Evolutionary conservation across 2,888 invertebrate species (phyloP).

Genomic region (Amiota mariae): DNA sequence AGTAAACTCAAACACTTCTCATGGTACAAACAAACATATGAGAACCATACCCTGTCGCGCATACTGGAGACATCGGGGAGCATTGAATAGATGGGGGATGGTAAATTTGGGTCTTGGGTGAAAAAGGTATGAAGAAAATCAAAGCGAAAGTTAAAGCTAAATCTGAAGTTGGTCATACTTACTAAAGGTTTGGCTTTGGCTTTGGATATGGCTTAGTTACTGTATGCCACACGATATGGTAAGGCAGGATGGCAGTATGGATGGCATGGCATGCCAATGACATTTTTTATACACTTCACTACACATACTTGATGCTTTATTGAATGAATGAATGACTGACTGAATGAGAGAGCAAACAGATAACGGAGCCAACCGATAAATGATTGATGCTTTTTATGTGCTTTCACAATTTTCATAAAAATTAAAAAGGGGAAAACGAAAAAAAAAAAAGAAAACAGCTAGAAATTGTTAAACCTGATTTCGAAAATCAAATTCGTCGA

Average conservation of each 20-base stretch:
- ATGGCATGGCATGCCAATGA: conserved; percentile 46
- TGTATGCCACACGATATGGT: too few relatives aligned
- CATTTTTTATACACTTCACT: conserved; percentile 65
- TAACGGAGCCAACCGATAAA: conserved; percentile 48
- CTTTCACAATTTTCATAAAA: conserved; percentile 46
- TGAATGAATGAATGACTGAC: conserved; percentile 18
- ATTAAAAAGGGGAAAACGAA: neutral
- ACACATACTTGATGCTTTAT: conserved; percentile 55
- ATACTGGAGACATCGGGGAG: neutral
- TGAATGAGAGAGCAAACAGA: conserved; percentile 40
- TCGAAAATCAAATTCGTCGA: conserved; percentile 62
- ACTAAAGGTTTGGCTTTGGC: too few relatives aligned
- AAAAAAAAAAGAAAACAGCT: neutral
- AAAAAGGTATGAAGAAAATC: conserved; percentile 8
- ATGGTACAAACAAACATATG: neutral
- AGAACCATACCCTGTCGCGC: neutral
- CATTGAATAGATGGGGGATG: neutral
- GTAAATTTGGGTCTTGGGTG: too few relatives aligned
- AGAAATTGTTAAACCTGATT: conserved; percentile 46
- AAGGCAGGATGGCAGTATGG: too few relatives aligned
- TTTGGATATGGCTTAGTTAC: too few relatives aligned
- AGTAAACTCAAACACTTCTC: neutral
- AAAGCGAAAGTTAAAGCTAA: conserved; percentile 48
- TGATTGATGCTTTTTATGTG: conserved; percentile 65
- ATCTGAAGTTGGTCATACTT: conserved; percentile 35